These are phyloP conservation scores for Papilio polytes DNA, from an alignment of 1,140 invertebrate genomes.

Conservation along the genomic window DNA sequence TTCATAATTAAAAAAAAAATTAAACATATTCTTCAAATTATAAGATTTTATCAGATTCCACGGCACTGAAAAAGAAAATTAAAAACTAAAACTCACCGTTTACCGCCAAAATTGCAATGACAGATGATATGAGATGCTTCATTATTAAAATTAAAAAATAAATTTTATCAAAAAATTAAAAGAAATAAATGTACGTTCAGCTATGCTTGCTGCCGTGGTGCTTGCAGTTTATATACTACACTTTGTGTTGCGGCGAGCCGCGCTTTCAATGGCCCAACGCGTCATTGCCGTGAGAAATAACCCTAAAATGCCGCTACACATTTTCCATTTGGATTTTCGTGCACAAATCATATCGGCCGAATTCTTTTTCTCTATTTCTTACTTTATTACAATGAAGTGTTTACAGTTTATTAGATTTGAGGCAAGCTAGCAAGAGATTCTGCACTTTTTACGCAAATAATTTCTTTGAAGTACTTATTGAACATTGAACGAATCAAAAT, in stretches of 20 bases:
- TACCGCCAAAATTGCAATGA: slow-evolving; percentile 64
- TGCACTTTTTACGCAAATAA: neutral
- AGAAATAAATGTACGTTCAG: slow-evolving; percentile 48
- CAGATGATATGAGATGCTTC: slow-evolving; percentile 52
- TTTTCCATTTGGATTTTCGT: neutral
- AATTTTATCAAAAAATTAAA: slow-evolving; percentile 38
- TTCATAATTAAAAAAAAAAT: neutral
- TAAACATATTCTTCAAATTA: slow-evolving; percentile 34
- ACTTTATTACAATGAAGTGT: neutral
- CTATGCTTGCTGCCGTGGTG: slow-evolving; percentile 65
- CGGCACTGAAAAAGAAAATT: slow-evolving; percentile 35
- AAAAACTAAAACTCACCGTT: slow-evolving; percentile 60
- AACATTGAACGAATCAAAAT: neutral
- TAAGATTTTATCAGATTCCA: slow-evolving; percentile 41
- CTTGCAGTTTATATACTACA: slow-evolving; percentile 77
- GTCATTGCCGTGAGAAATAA: slow-evolving; percentile 72
- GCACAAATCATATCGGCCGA: neutral
- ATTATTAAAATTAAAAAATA: slow-evolving; percentile 53
- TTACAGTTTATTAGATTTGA: neutral
- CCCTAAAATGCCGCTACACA: slow-evolving; percentile 48
- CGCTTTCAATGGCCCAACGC: slow-evolving; percentile 74
- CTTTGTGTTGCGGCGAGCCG: slow-evolving; percentile 61
- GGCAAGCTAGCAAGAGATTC: neutral
- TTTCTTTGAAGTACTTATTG: neutral
- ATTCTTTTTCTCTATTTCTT: neutral